These are phyloP conservation scores for Argya squamiceps DNA, from an alignment of 2,797 vertebrate genomes.

Conservation along the genomic window DNA sequence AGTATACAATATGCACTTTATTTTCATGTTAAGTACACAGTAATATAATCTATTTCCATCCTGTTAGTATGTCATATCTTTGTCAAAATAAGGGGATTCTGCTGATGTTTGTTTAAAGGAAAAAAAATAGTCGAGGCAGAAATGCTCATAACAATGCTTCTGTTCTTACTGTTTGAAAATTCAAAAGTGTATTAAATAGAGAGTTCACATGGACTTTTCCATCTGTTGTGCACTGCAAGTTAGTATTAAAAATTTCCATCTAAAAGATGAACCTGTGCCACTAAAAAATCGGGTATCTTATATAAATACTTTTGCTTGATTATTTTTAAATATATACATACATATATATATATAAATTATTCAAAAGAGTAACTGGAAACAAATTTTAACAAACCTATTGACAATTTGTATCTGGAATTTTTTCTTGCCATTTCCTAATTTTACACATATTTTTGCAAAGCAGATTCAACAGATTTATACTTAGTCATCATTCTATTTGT, in stretches of 20 bases:
- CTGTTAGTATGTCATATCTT: neutral
- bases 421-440: conserved; percentile 64
- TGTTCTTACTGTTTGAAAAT: conserved; percentile 26
- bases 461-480: conserved; percentile 65
- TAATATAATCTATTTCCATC: neutral
- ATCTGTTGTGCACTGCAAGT: neutral
- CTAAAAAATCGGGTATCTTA: conserved; percentile 13
- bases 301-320: conserved; percentile 36
- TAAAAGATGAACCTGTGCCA: conserved; percentile 25
- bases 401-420: conserved; percentile 53
- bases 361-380: conserved; percentile 21
- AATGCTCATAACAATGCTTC: neutral
- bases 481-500: conserved; percentile 67
- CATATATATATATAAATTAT: conserved; percentile 7
- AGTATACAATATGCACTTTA: conserved; percentile 16
- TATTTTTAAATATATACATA: conserved; percentile 45
- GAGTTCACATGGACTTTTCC: neutral
- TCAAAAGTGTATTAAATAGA: conserved; percentile 1
- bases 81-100: conserved; percentile 8
- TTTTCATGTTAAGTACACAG: neutral
- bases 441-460: conserved; percentile 66
- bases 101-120: conserved; percentile 21
- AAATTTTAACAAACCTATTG: conserved; percentile 35
- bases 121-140: neutral
- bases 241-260: conserved; percentile 13